Conservation (phyloP, 1,140 invertebrate genomes). For the Drosophila suzukii region DNA sequence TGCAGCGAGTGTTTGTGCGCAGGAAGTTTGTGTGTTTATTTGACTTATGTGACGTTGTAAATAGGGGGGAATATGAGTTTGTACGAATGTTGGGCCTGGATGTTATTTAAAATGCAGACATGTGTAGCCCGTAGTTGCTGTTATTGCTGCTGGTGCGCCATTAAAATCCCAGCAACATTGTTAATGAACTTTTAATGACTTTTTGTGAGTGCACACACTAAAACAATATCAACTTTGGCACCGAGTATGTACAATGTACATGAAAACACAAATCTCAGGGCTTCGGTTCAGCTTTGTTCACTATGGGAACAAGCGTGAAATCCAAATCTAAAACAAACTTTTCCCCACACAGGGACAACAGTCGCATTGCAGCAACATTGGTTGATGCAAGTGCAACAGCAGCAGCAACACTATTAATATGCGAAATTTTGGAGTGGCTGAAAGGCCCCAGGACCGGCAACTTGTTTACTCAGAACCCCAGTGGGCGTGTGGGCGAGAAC, state of each 20-base stretch:
- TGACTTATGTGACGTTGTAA: constrained; percentile 44
- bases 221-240: constrained; percentile 38
- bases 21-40: constrained; percentile 44
- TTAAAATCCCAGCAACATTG: constrained; percentile 79
- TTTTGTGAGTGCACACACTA: constrained; percentile 60
- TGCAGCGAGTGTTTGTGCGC: constrained; percentile 5
- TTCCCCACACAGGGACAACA: constrained; percentile 28
- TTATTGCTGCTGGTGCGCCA: constrained; percentile 46
- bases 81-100: constrained; percentile 32
- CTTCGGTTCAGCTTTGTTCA: constrained; percentile 32
- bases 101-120: constrained; percentile 75
- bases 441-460: constrained; percentile 33
- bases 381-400: constrained; percentile 40
- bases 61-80: constrained; percentile 9
- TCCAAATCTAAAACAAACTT: constrained; percentile 56
- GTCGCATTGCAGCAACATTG: constrained; percentile 26
- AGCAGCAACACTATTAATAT: constrained; percentile 45
- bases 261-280: constrained; percentile 39
- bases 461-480: constrained; percentile 61
- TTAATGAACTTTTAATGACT: constrained; percentile 84
- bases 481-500: constrained; percentile 28
- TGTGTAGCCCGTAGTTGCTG: constrained; percentile 58
- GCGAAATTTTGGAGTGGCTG: constrained; percentile 45
- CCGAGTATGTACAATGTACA: constrained; percentile 5
- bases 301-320: constrained; percentile 60